Base-by-base conservation (phyloP, 2,888 invertebrate genomes). In the Cosmia trapezina region DNA sequence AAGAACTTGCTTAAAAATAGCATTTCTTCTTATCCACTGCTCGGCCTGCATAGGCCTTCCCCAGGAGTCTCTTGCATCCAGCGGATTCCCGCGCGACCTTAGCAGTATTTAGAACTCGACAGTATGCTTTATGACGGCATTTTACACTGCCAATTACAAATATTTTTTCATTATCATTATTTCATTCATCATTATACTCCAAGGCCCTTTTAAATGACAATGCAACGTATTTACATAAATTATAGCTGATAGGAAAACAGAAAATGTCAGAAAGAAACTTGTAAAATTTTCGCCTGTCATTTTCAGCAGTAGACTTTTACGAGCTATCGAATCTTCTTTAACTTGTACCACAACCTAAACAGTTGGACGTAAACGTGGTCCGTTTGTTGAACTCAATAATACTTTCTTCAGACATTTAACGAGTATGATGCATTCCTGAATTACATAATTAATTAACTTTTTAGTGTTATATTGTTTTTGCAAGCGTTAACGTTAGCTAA, bases 321-420 rank as follows among this genome's bases (percentile, higher is more conserved):
- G 19, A 9, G 1, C 8, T 3, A 12, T n/a, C n/a, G n/a, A n/a
- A n/a, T 41, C n/a, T 60, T 57, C 37, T 47, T 0, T 60, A 28
- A 73, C 73, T 76, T 82, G 57, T 0, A 71, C 72, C 81, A 72
- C 60, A 56, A 43, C n/a, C 22, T n/a, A 71, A 71, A 57, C 64
- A 70, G 45, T 68, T 71, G 69, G 56, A 70, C 75, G 70, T 74
- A 63, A 75, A 77, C 75, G 79, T 82, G 81, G 85, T 85, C 88
- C 89, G 90, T 89, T 90, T 91, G 85, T 90, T 89, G 86, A 90
- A 89, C 89, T 85, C 80, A 71, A 84, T 86, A 73, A 28, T 83
- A 73, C 89, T 90, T 89, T 83, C 86, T 83, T 86, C 77, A 83
- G 1, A 81, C 69, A 83, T 89, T 90, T 89, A 89, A 87, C 74